These are phyloP conservation scores for Timema podura DNA, from an alignment of 2,888 invertebrate genomes.

Conservation along the genomic window DNA sequence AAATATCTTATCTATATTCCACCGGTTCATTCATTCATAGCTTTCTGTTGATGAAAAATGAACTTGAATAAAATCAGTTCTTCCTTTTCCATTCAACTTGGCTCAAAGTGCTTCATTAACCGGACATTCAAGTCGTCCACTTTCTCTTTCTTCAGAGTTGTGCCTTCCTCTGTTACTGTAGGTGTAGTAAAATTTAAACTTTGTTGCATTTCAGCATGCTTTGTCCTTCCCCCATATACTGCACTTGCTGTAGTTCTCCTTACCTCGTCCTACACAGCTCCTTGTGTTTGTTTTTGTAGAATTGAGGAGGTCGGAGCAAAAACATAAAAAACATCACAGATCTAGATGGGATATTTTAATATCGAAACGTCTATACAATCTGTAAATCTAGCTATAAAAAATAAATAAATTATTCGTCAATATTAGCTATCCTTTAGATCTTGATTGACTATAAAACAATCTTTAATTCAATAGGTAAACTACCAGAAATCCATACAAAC, in stretches of 20 bases:
- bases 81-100: constrained; percentile 6
- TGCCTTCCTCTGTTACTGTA: neutral
- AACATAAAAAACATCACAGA: too few relatives aligned
- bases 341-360: too few relatives aligned
- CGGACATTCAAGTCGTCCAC: neutral
- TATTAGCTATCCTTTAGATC: too few relatives aligned
- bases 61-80: neutral
- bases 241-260: neutral
- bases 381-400: too few relatives aligned
- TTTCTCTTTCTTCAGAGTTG: neutral
- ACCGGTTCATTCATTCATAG: neutral
- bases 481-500: too few relatives aligned
- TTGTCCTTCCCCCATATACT: neutral
- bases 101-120: neutral
- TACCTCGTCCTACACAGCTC: neutral
- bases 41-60: constrained; percentile 6
- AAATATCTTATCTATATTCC: too few relatives aligned
- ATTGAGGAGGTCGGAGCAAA: too few relatives aligned
- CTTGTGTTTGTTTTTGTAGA: neutral
- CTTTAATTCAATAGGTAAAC: too few relatives aligned
- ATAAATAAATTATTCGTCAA: too few relatives aligned
- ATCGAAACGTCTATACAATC: too few relatives aligned
- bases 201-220: neutral
- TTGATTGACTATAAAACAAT: too few relatives aligned
- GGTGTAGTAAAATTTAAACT: neutral